A percentile compares a stretch with the other conserved stretches of the same genome.
phyloP scores from a whole-genome alignment of 2,797 vertebrate genomes.

The Sebastes trivittatus region DNA sequence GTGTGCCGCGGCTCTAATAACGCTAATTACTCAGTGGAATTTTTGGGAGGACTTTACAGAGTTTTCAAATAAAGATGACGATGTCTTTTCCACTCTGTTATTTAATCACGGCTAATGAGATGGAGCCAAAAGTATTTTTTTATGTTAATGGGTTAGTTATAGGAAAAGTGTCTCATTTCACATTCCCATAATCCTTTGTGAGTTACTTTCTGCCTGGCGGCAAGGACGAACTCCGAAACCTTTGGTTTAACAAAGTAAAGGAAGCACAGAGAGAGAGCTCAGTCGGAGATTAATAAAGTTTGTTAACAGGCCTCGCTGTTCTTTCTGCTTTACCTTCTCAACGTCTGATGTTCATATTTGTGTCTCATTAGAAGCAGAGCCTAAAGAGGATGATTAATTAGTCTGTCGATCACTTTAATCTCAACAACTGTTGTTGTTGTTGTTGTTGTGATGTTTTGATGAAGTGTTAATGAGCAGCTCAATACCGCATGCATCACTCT shows the following conservation, averaged over 20 bases:
- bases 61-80: constrained; percentile 37
- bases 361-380: not conserved
- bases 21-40: constrained; percentile 28
- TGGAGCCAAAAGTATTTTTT: constrained; percentile 29
- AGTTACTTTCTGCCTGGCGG: not conserved
- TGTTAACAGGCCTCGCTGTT: not conserved
- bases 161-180: constrained; percentile 30
- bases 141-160: constrained; percentile 17
- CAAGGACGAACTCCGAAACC: constrained; percentile 5
- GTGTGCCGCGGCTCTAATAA: constrained; percentile 14
- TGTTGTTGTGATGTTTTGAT: not conserved
- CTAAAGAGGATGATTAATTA: not conserved
- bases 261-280: not conserved
- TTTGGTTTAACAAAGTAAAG: not conserved
- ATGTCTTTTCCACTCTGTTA: constrained; percentile 23
- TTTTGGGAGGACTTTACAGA: constrained; percentile 14
- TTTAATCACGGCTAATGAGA: constrained; percentile 52
- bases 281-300: not conserved
- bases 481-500: not conserved
- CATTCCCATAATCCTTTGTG: constrained; percentile 14
- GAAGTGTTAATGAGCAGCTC: not conserved
- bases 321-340: not conserved
- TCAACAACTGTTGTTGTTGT: no score
- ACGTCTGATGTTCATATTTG: not conserved
- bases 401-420: not conserved